Base-by-base conservation (phyloP, 2,113 vertebrate genomes). In the Leptobrachium leishanense region DNA sequence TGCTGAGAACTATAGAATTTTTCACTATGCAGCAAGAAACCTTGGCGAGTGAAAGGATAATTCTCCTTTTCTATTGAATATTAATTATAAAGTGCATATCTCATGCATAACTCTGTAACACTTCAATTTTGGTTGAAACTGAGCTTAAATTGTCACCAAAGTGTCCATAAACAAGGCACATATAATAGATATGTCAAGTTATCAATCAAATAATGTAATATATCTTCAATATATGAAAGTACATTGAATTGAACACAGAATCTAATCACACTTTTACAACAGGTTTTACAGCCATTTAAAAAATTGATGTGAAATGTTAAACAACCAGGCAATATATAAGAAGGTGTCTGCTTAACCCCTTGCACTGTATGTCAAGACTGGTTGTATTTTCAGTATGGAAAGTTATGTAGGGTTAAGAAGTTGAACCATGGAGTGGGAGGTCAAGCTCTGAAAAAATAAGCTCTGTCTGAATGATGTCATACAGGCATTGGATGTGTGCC, bases 161-260 rank as follows among this genome's bases (percentile, higher is more conserved):
- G 68, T 46, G 55, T 71, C 64, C 44, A 54, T 72, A 79, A 54
- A 79, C 59, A 72, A 72, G 69, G 43, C 62, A n/a, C 62, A 66
- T 66, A 79, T 72, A 79, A 79, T 72, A 72, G 69, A 79, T 72
- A 62, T 79, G 77, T 79, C 77, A 79, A 65, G 68, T 15, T 65
- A 64, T 79, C 77, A 79, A 72, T 79, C 77, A 79, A 53, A 41
- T 31, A 53, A 41, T 55, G 50, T 65, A 6, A 55, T 63, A 64
- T 72, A 65, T 42, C 41, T 57, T 9, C 6, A 5, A 7, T 7
- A 54, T 12, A 71, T 55, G 44, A 72, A 72, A 71, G 43, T 4
- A 68, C 12, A 39, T 12, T 53, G 43, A 71, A 71, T 50, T 71
- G 68, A 71, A 71, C 50, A 62, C 40, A 78, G 55, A 69, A 42